Evolutionary conservation across 2,888 invertebrate genomes (phyloP), one percentile per base, ranked within the genome.

Genomic region (Galeopsomyia nigrocyanea): DNA sequence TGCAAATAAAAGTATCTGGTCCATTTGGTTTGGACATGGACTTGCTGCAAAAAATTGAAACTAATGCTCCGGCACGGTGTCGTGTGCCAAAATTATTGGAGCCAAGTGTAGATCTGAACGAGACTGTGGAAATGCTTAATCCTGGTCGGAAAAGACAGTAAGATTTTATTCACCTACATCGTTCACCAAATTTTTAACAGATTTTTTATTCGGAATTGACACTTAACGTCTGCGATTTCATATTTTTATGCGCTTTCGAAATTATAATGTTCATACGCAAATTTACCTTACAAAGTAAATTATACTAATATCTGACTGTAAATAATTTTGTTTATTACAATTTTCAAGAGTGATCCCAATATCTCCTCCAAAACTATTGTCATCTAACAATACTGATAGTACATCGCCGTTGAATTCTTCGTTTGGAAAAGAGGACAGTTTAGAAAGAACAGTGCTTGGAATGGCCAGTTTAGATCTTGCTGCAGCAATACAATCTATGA

Each of bases 11-110:
- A 58, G 84, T 90, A 5, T 88, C 90, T 0, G 95, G 95, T 21
- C 94, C 94, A 26, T 96, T 94, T 86, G 91, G 92, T 0, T 88
- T 96, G 61, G 95, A 96, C 84, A 90, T 92, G 19, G 90, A 91
- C 71, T 88, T 94, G 74, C 89, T 95, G 78, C 90, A 91, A 46
- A 90, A 90, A 78, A 89, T 95, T 63, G 95, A 95, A 83, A 75
- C 78, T 17, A 81, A 77, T 58, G 84, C 84, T 2, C 86, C 87
- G 3, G 85, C 83, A 5, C 83, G 83, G 73, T 84, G 82, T 76
- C 80, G 81, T 65, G 82, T 83, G 75, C 87, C 87, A 7, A 81
- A 86, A 74, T 83, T 90, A 51, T 79, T 85, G 39, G 87, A 88
- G 51, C 81, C 84, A 16, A 80, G 77, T 68, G 76, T 84, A 66